Percentiles rank a stretch among this genome's conserved stretches.
Conservation (phyloP, 2,888 invertebrate genomes). For the Pheosia gnoma region DNA sequence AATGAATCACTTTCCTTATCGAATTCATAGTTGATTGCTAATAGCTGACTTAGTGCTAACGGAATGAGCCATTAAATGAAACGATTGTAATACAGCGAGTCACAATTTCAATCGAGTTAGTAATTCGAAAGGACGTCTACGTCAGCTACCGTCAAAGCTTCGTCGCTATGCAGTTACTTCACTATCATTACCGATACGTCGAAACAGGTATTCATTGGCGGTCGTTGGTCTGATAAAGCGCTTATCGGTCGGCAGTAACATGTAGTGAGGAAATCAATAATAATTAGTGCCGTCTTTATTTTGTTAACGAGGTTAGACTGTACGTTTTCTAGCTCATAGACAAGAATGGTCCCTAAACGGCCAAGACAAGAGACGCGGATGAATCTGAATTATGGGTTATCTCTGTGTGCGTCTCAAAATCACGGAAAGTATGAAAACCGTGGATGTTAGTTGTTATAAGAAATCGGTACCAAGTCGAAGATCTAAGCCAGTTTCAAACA, state of each 20-base stretch:
- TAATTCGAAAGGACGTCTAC: not conserved
- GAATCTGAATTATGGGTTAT: no score
- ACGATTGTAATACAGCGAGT: no score
- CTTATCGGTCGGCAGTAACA: conserved; percentile 1
- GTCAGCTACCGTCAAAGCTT: not conserved
- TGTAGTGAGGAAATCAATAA: not conserved
- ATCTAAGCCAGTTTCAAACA: no score
- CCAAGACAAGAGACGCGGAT: no score
- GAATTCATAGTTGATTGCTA: no score
- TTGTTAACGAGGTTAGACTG: not conserved
- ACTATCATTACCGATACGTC: not conserved
- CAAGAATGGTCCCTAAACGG: no score
- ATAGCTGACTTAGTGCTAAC: no score
- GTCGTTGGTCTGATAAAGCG: not conserved
- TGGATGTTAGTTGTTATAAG: no score
- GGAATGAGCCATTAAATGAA: no score
- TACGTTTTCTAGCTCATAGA: not conserved
- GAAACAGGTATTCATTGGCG: not conserved
- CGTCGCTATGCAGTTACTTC: not conserved
- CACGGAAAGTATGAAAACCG: no score
- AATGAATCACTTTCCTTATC: no score
- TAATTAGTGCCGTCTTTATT: not conserved
- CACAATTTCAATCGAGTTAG: conserved; percentile 6
- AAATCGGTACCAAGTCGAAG: not conserved
- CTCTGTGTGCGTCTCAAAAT: no score